phyloP scores from a whole-genome alignment of 1,140 invertebrate genomes.

The Hycleus phaleratus region DNA sequence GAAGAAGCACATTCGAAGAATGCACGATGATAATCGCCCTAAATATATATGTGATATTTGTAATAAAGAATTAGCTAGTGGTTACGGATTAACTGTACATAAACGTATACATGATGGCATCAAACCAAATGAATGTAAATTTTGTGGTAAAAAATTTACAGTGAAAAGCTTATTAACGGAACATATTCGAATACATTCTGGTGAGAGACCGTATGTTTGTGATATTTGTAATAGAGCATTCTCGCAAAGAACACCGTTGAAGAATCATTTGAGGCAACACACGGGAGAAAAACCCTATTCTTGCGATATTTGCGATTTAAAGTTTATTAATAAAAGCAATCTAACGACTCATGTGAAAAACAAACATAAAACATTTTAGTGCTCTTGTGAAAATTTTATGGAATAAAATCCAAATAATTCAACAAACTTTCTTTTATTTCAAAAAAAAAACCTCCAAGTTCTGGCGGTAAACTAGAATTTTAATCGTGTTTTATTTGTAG shows the following conservation, averaged over 20 bases:
- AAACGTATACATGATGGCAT: slow-evolving; percentile 62
- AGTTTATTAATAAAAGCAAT: too few species aligned
- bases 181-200: slow-evolving; percentile 68
- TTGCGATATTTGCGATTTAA: too few species aligned
- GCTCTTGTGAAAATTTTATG: too few species aligned
- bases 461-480: too few species aligned
- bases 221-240: slow-evolving; percentile 56
- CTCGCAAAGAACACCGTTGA: neutral
- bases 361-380: too few species aligned
- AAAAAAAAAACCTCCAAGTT: too few species aligned
- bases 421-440: too few species aligned
- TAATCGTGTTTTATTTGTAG: too few species aligned
- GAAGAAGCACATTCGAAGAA: neutral
- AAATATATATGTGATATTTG: slow-evolving; percentile 56
- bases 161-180: slow-evolving; percentile 56
- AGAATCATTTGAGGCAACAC: slow-evolving; percentile 55
- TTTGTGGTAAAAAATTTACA: slow-evolving; percentile 52
- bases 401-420: too few species aligned
- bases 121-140: slow-evolving; percentile 52
- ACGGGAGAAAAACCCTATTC: slow-evolving; percentile 46
- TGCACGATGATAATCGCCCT: neutral
- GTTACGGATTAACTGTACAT: slow-evolving; percentile 61
- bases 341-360: too few species aligned
- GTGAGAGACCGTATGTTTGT: slow-evolving; percentile 66
- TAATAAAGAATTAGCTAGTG: slow-evolving; percentile 66